phyloP scores from a whole-genome alignment of 2,797 vertebrate species.

The Micropoecilia bifurca region DNA sequence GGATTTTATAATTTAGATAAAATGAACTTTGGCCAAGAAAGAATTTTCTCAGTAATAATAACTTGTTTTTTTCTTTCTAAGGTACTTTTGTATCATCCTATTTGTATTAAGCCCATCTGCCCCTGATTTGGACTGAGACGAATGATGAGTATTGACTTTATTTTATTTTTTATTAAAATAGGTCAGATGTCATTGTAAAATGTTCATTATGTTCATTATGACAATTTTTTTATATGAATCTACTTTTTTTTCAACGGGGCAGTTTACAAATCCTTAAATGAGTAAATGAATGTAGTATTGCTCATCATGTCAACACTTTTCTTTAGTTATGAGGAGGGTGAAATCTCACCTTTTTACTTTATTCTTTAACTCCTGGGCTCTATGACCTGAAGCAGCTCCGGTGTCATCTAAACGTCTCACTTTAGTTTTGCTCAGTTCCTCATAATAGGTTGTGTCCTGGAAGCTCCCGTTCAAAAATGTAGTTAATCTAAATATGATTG shows the following conservation, averaged over 20 bases:
- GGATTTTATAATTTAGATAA: background rate
- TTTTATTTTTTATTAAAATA: background rate
- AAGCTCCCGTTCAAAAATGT: background rate
- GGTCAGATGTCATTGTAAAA: background rate
- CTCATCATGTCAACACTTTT: background rate
- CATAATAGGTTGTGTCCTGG: background rate
- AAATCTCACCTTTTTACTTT: background rate
- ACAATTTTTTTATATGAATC: background rate
- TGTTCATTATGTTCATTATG: background rate
- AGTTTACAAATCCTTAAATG: background rate
- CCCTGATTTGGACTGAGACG: background rate
- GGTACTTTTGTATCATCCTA: background rate
- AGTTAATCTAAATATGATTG: background rate
- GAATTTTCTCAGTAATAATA: background rate
- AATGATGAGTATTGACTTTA: background rate
- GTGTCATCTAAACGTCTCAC: background rate
- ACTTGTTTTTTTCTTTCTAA: background rate
- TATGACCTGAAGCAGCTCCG: background rate
- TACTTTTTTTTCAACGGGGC: background rate
- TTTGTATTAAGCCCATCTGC: background rate
- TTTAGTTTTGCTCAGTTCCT: background rate
- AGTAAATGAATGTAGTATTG: background rate
- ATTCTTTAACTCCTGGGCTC: background rate
- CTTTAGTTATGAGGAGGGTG: background rate
- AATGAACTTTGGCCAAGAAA: background rate